phyloP scores from a whole-genome alignment of 2,113 vertebrate species.

The Bubo blakistoni region DNA sequence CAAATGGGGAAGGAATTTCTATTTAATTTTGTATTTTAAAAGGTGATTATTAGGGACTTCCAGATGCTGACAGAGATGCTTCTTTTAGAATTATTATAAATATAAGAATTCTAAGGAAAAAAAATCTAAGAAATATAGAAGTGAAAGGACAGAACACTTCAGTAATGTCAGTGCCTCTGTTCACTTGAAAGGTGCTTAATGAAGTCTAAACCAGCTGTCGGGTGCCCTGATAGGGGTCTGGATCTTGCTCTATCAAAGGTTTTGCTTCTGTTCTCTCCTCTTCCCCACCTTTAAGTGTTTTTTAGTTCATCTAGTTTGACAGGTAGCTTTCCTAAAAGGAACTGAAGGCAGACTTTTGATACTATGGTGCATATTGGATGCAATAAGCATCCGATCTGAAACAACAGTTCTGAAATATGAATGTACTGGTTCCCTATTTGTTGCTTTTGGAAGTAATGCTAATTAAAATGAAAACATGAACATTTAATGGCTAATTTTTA shows the following conservation, averaged over 20 bases:
- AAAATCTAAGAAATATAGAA: background rate
- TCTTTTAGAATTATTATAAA: background rate
- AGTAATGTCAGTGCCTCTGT: background rate
- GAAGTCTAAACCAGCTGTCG: background rate
- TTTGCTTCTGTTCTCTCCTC: background rate
- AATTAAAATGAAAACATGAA: background rate
- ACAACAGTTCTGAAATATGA: background rate
- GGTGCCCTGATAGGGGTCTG: background rate
- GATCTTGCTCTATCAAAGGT: background rate
- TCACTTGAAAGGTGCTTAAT: background rate
- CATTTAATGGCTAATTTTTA: background rate
- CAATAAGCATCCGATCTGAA: background rate
- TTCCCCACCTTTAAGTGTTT: background rate
- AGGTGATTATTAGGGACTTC: background rate
- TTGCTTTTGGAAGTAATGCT: background rate
- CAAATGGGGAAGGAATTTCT: background rate
- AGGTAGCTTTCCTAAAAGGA: background rate
- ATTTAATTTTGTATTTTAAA: background rate
- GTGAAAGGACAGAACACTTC: background rate
- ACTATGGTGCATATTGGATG: background rate
- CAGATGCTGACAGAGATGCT: background rate
- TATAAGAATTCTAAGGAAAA: background rate
- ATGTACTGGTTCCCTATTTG: background rate
- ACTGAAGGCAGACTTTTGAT: background rate
- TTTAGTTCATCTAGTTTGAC: background rate